Conservation (phyloP, 1,140 invertebrate genomes). For the Pseudachorutes palmiensis region DNA sequence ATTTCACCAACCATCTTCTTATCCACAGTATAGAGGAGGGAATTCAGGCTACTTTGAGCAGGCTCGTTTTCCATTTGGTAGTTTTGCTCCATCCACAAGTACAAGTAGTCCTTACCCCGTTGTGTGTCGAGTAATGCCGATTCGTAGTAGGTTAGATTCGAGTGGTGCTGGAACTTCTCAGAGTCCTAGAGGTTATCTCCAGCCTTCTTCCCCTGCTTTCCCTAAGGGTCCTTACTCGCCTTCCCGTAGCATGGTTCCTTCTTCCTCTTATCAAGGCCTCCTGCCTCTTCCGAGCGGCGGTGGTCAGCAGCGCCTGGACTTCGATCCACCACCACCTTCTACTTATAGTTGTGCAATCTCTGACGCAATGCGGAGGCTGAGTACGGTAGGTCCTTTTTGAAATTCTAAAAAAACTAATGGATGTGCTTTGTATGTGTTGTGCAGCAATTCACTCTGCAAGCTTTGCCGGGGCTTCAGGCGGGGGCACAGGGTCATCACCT, state of each 20-base stretch:
- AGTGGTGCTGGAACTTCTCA: background rate
- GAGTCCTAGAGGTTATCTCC: background rate
- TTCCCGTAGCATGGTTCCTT: background rate
- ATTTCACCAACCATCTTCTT: background rate
- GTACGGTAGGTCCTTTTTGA: conserved; percentile 37
- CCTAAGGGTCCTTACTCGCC: background rate
- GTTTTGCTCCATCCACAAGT: background rate
- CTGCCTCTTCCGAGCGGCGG: background rate
- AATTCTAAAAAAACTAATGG: conserved; percentile 35
- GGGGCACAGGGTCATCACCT: conserved; percentile 64
- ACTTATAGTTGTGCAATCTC: conserved; percentile 23
- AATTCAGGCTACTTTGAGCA: background rate
- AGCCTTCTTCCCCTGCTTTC: background rate
- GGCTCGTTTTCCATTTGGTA: background rate
- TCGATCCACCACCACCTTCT: background rate
- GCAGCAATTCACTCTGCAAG: conserved; percentile 69
- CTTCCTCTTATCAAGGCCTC: background rate
- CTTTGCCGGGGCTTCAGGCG: conserved; percentile 67
- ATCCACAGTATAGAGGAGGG: background rate
- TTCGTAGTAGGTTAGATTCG: conserved; percentile 15
- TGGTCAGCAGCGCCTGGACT: background rate
- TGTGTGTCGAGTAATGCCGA: conserved; percentile 22
- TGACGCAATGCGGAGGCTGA: conserved; percentile 32
- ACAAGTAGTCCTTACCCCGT: background rate
- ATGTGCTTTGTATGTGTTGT: conserved; percentile 46